Evolutionary conservation across 2,113 vertebrate species (phyloP), one percentile per base, ranked within the genome.

Genomic region (Prunella himalayana): DNA sequence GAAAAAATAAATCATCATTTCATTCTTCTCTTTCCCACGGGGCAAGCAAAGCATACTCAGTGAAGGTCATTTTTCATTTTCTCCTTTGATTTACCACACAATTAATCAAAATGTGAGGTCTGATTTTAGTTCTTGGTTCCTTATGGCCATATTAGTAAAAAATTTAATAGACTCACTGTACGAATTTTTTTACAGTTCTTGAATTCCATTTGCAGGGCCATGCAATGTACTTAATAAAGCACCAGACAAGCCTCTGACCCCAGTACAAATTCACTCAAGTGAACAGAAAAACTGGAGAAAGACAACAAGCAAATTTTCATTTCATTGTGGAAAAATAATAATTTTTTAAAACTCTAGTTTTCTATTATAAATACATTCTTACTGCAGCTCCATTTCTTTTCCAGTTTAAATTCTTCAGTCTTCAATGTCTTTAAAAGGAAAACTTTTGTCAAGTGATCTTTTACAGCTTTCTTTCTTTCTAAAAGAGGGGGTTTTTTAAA

Each of bases 1-100:
- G 18, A 27, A 56, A 75, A 86, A 75, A 83, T 27, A 82, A 79
- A 86, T 41, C 35, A 86, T 41, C 11, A 27, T 81, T 80, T 80
- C 8, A 77, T 59, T 87, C 9, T 5, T 49, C 53, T 72, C 39
- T 47, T 89, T 87, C 37, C 23, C 37, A 59, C 11, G 54, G 18
- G 11, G 35, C 13, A 88, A 83, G 53, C 20, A 70, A 64, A 84
- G 33, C 37, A 88, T 18, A 28, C 33, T 60, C 31, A 33, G 33
- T 53, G 53, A 76, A 94, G 71, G 66, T 88, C 30, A 24, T 92
- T 90, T 92, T 92, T 92, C 75, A 93, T 39, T 30, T 87, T 91
- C 65, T 88, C 54, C 45, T 72, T 73, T 80, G 47, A 94, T 77
- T 76, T 51, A 56, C 31, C 57, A 72, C 57, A 88, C n/a, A 92